These are phyloP conservation scores for Rhabdornis inornatus DNA, from an alignment of 2,113 vertebrate genomes.

Conservation along the genomic window DNA sequence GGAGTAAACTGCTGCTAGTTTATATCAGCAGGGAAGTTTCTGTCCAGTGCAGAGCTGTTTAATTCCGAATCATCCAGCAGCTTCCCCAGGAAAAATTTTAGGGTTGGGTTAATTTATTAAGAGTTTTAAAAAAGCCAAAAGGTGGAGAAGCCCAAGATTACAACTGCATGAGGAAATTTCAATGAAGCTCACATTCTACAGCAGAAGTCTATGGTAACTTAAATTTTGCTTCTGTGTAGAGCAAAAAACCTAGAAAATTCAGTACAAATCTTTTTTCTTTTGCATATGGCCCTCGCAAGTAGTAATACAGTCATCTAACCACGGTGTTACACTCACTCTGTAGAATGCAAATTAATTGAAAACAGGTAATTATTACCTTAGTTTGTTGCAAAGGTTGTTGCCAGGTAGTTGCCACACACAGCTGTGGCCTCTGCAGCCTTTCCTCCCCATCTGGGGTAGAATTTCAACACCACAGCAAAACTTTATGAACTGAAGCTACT, in stretches of 20 bases:
- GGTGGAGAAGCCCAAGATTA: not conserved
- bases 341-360: rapidly evolving
- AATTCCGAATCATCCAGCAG: not conserved
- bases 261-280: not conserved
- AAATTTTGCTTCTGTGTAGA: not conserved
- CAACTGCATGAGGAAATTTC: rapidly evolving
- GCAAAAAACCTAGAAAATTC: not conserved
- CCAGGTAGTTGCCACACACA: not conserved
- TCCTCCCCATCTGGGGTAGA: not conserved
- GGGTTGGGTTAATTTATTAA: rapidly evolving
- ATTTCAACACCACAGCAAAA: not conserved
- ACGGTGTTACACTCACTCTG: rapidly evolving
- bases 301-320: rapidly evolving
- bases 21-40: not conserved
- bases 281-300: rapidly evolving
- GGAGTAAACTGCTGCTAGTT: not conserved
- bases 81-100: rapidly evolving
- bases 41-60: not conserved
- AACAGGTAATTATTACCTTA: rapidly evolving
- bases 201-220: not conserved
- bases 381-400: not conserved
- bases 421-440: not conserved
- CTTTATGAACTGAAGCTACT: not conserved
- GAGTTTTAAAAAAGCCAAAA: rapidly evolving
- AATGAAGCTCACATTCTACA: rapidly evolving